These are phyloP conservation scores for Upupa epops DNA, from an alignment of 2,113 vertebrate species.

Conservation along the genomic window DNA sequence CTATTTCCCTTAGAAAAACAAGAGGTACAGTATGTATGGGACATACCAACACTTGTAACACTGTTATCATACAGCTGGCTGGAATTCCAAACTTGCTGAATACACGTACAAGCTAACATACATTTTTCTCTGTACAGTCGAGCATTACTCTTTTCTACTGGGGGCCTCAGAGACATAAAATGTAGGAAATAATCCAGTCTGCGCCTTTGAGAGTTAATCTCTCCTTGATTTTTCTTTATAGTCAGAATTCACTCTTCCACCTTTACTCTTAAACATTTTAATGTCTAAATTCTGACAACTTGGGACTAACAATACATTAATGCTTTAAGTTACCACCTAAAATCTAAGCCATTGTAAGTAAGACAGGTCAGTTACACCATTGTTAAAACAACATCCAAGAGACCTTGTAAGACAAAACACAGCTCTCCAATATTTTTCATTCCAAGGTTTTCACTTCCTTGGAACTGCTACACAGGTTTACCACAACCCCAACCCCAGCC, in stretches of 20 bases:
- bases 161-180: constrained; percentile 48
- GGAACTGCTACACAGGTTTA: neutral
- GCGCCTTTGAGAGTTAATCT: neutral
- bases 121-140: neutral
- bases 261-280: neutral
- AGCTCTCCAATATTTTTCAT: neutral
- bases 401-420: neutral
- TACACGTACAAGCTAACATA: neutral
- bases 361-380: neutral
- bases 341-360: neutral
- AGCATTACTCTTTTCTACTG: constrained; percentile 53
- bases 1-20: neutral
- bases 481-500: neutral
- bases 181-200: neutral
- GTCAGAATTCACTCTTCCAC: neutral
- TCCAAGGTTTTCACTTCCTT: neutral
- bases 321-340: neutral
- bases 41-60: neutral
- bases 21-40: neutral
- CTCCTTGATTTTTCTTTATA: neutral
- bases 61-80: constrained; percentile 6
- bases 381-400: neutral
- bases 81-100: constrained; percentile 6
- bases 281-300: constrained; percentile 16
- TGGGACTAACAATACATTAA: neutral